Evolutionary conservation across 2,113 vertebrate genomes (phyloP).

Genomic region (Malurus melanocephalus): DNA sequence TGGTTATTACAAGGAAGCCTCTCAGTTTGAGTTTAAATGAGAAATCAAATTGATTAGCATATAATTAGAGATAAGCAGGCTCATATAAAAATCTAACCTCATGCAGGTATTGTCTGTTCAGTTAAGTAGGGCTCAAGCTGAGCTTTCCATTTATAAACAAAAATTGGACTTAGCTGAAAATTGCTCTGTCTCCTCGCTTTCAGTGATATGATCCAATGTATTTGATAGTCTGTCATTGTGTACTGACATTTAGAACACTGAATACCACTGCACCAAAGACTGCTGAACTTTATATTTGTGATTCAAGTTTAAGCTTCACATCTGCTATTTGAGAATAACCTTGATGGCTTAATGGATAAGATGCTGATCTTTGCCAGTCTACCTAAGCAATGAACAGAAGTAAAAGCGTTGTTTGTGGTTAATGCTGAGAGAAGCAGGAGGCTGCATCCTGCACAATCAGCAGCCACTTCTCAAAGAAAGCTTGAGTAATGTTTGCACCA

Average conservation of each 20-base stretch:
- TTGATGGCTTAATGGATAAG: slow-evolving; percentile 66
- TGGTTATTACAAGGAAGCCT: slow-evolving; percentile 28
- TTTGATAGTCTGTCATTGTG: slow-evolving; percentile 42
- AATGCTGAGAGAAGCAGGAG: slow-evolving; percentile 9
- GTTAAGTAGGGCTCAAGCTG: slow-evolving; percentile 53
- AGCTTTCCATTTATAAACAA: slow-evolving; percentile 55
- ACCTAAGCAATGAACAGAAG: not conserved
- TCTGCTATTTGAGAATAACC: slow-evolving; percentile 37
- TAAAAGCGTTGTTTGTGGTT: not conserved
- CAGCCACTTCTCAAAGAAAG: not conserved
- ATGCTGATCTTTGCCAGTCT: slow-evolving; percentile 36
- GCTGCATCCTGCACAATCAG: not conserved
- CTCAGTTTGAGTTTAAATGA: slow-evolving; percentile 46
- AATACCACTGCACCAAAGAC: slow-evolving; percentile 28
- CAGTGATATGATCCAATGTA: slow-evolving; percentile 35
- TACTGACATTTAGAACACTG: slow-evolving; percentile 52
- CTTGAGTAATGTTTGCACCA: not conserved
- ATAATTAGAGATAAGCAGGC: slow-evolving; percentile 60
- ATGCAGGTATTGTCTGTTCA: slow-evolving; percentile 43
- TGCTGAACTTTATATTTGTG: slow-evolving; percentile 61
- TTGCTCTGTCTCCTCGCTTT: slow-evolving; percentile 35
- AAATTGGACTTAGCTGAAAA: slow-evolving; percentile 61
- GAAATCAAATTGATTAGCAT: slow-evolving; percentile 65
- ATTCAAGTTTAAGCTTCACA: slow-evolving; percentile 51
- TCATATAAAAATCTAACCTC: slow-evolving; percentile 55